Conservation (phyloP, 2,888 invertebrate genomes). For the Diabrotica balteata region DNA sequence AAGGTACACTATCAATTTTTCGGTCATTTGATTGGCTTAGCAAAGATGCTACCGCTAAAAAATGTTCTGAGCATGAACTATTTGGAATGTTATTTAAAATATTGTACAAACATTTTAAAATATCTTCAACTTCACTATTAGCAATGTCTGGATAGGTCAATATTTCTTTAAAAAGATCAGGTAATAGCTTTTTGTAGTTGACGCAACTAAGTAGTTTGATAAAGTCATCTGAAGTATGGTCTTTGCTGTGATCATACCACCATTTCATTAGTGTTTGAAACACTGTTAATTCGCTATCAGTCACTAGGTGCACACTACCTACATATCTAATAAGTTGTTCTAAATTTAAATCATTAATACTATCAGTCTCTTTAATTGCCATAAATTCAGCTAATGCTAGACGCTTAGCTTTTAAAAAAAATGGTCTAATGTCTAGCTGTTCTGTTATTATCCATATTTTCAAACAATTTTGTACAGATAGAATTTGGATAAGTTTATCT, state of each 20-base stretch:
- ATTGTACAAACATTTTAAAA: conserved; percentile 46
- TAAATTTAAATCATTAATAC: conserved; percentile 50
- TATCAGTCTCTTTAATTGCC: conserved; percentile 48
- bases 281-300: conserved; percentile 52
- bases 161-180: conserved; percentile 49
- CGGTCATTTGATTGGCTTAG: conserved; percentile 35
- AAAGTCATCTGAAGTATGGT: conserved; percentile 37
- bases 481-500: conserved; percentile 41
- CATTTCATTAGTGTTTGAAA: conserved; percentile 56
- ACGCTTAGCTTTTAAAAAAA: conserved; percentile 55
- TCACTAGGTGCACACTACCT: conserved; percentile 47
- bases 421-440: conserved; percentile 48
- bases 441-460: conserved; percentile 54
- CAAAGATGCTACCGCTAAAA: conserved; percentile 32
- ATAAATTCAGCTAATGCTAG: conserved; percentile 53
- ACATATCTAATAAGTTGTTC: conserved; percentile 54
- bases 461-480: conserved; percentile 50
- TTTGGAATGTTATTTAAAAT: conserved; percentile 35
- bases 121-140: conserved; percentile 42
- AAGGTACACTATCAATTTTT: conserved; percentile 35
- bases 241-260: conserved; percentile 52
- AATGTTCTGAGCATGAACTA: conserved; percentile 32
- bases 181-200: conserved; percentile 46
- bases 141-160: conserved; percentile 48
- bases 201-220: conserved; percentile 52